Conservation (phyloP, 2,113 vertebrate genomes). For the Ciconia maguari region DNA sequence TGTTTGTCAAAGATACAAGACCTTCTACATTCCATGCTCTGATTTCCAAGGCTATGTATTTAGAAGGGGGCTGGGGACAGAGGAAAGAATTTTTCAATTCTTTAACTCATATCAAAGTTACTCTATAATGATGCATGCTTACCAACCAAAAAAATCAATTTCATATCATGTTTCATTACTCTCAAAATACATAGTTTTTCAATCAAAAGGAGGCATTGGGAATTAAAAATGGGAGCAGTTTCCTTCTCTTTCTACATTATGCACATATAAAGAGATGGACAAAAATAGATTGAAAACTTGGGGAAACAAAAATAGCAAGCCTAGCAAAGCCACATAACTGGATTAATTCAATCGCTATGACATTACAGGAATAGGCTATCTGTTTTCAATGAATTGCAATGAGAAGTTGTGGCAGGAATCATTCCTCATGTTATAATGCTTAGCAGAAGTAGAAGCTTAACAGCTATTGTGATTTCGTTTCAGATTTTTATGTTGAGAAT, state of each 20-base stretch:
- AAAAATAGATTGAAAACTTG: conserved; percentile 38
- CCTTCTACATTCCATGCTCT: not conserved
- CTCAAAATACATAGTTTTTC: not conserved
- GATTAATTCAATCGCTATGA: not conserved
- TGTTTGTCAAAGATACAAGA: not conserved
- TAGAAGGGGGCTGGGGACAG: not conserved
- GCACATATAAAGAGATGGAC: not conserved
- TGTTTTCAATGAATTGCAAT: conserved; percentile 1
- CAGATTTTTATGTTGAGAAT: not conserved
- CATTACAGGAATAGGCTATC: conserved; percentile 12
- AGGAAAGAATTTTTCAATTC: not conserved
- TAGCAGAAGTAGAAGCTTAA: not conserved
- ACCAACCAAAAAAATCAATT: not conserved
- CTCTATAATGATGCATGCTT: not conserved
- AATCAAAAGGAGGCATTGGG: not conserved
- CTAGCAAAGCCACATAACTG: conserved; percentile 37
- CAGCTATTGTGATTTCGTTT: not conserved
- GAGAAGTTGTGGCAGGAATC: not conserved
- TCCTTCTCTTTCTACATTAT: not conserved
- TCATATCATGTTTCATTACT: not conserved
- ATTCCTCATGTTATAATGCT: not conserved
- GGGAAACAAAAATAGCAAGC: conserved; percentile 46
- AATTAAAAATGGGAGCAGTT: conserved; percentile 10
- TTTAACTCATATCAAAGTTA: not conserved
- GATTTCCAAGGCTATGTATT: not conserved